Evolutionary conservation across 2,113 vertebrate species (phyloP).

Genomic region (Hippopotamus amphibius): DNA sequence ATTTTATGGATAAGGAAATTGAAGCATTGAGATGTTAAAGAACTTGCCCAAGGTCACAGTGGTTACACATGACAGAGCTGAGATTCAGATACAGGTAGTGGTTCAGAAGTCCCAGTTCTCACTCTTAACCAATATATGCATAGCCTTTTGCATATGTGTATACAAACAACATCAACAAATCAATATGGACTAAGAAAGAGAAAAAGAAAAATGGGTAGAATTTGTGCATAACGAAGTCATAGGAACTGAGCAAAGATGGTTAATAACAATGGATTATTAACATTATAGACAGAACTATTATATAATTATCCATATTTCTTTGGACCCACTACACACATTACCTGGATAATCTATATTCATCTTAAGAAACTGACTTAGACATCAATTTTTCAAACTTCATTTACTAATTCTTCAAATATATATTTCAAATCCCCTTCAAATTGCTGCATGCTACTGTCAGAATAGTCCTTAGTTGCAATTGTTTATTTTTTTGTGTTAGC

Average conservation of each 20-base stretch:
- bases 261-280: background rate
- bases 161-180: too few species aligned
- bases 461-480: background rate
- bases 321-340: accelerated
- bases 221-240: too few species aligned
- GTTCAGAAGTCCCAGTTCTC: too few species aligned
- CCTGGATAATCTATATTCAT: background rate
- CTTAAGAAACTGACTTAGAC: background rate
- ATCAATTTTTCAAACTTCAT: background rate
- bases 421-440: background rate
- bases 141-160: too few species aligned
- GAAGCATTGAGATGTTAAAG: background rate
- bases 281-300: background rate
- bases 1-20: background rate
- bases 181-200: too few species aligned
- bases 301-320: background rate
- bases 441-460: accelerated
- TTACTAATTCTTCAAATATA: background rate
- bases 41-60: background rate
- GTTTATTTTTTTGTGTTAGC: too few species aligned
- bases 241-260: background rate
- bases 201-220: too few species aligned
- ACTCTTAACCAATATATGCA: too few species aligned
- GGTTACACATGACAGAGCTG: background rate
- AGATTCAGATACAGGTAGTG: too few species aligned